Conservation (phyloP, 2,888 invertebrate genomes). For the Lasioglossum lativentre region DNA sequence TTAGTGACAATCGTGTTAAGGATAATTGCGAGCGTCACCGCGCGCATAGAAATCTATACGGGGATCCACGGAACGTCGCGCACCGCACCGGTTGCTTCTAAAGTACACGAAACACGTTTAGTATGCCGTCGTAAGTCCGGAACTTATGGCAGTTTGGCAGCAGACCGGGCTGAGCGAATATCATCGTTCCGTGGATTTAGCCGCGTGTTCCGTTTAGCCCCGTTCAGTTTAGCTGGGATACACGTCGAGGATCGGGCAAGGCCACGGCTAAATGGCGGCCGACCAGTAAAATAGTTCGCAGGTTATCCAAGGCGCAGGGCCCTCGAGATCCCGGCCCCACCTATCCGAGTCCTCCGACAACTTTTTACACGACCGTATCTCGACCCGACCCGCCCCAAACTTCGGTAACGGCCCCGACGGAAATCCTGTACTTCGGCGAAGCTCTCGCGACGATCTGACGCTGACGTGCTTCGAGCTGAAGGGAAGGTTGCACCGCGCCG, state of each 20-base stretch:
- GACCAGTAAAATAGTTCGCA: slow-evolving; percentile 61
- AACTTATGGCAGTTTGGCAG: slow-evolving; percentile 65
- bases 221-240: slow-evolving; percentile 31
- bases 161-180: slow-evolving; percentile 34
- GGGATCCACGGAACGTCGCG: slow-evolving; percentile 40
- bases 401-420: slow-evolving; percentile 54
- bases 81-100: slow-evolving; percentile 55
- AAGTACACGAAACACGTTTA: slow-evolving; percentile 57
- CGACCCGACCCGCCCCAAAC: slow-evolving; percentile 45
- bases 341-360: slow-evolving; percentile 16
- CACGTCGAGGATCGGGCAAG: neutral
- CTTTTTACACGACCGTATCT: slow-evolving; percentile 60
- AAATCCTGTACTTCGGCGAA: slow-evolving; percentile 47
- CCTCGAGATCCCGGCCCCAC: slow-evolving; percentile 36
- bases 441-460: slow-evolving; percentile 39
- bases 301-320: slow-evolving; percentile 56
- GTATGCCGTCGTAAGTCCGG: slow-evolving; percentile 46
- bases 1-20: slow-evolving; percentile 70
- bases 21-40: slow-evolving; percentile 70
- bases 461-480: slow-evolving; percentile 23
- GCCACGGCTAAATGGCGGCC: slow-evolving; percentile 57
- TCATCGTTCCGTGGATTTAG: slow-evolving; percentile 65
- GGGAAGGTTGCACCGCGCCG: neutral
- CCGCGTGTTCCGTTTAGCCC: slow-evolving; percentile 48
- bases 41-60: slow-evolving; percentile 67